phyloP scores from a whole-genome alignment of 2,113 vertebrate genomes.

The Rutilus rutilus region DNA sequence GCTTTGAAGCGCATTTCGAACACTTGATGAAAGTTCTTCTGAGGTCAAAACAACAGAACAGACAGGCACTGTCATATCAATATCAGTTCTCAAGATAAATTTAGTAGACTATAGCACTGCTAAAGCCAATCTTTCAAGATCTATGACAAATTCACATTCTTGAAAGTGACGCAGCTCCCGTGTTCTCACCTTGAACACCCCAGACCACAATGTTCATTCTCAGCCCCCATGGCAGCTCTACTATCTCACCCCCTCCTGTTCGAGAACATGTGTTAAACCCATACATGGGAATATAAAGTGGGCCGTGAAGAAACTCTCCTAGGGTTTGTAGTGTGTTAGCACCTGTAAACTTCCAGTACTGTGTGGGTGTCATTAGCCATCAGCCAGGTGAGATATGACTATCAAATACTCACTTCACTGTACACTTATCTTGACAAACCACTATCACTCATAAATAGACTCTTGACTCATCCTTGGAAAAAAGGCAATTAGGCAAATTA shows the following conservation, averaged over 20 bases:
- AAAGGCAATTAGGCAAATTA: conserved; percentile 28
- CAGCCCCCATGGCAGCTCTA: conserved; percentile 35
- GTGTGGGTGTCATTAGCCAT: conserved; percentile 53
- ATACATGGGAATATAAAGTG: conserved; percentile 50
- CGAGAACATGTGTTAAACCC: conserved; percentile 46
- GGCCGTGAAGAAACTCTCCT: conserved; percentile 55
- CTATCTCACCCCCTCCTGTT: conserved; percentile 8
- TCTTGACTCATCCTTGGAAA: conserved; percentile 46
- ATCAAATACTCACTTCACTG: conserved; percentile 54
- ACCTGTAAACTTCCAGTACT: conserved; percentile 52
- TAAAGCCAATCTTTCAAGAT: background rate
- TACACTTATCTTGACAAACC: conserved; percentile 48
- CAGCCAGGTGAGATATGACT: conserved; percentile 60
- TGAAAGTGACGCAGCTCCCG: conserved; percentile 30
- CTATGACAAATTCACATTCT: conserved; percentile 16
- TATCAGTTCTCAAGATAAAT: background rate
- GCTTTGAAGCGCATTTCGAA: conserved; percentile 12
- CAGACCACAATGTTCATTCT: conserved; percentile 51
- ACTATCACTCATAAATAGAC: conserved; percentile 46
- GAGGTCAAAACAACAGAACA: conserved; percentile 13
- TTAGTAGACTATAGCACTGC: background rate
- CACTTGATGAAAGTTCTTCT: background rate
- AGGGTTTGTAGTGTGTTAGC: conserved; percentile 30
- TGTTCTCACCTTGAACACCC: conserved; percentile 30
- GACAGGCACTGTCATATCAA: background rate